Percentiles rank a stretch among this genome's conserved stretches.
phyloP scores from a whole-genome alignment of 2,888 invertebrate species.

The Zele albiditarsus region DNA sequence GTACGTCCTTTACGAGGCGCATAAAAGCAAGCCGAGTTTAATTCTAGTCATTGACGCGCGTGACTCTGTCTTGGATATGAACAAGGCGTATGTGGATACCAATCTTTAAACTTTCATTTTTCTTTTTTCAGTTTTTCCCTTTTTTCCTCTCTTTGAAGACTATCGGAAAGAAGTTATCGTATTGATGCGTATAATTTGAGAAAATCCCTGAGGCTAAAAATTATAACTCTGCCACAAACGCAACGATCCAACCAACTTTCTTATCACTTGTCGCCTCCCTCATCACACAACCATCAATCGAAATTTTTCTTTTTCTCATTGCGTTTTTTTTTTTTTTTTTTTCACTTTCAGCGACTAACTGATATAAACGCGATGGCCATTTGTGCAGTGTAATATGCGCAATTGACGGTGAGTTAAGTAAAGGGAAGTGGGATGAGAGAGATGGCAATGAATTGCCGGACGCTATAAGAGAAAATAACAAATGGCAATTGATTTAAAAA shows the following conservation, averaged over 20 bases:
- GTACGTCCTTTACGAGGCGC: conserved; percentile 37
- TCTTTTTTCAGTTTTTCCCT: not conserved
- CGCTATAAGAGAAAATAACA: conserved; percentile 48
- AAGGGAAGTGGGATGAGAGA: conserved; percentile 32
- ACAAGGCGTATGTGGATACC: conserved; percentile 13
- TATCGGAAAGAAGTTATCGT: conserved; percentile 1
- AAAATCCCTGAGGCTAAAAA: not conserved
- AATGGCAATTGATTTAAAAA: conserved; percentile 45
- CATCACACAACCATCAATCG: conserved; percentile 25
- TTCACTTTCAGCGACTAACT: conserved; percentile 27
- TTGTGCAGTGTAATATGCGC: conserved; percentile 28
- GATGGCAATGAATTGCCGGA: conserved; percentile 36
- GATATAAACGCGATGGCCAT: conserved; percentile 29
- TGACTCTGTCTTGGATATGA: conserved; percentile 3
- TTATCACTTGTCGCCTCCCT: conserved; percentile 28
- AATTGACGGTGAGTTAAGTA: conserved; percentile 45
- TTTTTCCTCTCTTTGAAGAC: not conserved
- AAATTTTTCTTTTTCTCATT: conserved; percentile 24
- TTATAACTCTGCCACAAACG: conserved; percentile 12
- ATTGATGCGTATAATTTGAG: conserved; percentile 30
- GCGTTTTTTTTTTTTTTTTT: conserved; percentile 40
- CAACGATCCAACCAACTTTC: conserved; percentile 4
- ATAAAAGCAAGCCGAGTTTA: conserved; percentile 39
- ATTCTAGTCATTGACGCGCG: conserved; percentile 48
- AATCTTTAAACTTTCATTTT: not conserved